Evolutionary conservation across 2,888 invertebrate genomes (phyloP).

Genomic region (Parascotia fuliginaria): DNA sequence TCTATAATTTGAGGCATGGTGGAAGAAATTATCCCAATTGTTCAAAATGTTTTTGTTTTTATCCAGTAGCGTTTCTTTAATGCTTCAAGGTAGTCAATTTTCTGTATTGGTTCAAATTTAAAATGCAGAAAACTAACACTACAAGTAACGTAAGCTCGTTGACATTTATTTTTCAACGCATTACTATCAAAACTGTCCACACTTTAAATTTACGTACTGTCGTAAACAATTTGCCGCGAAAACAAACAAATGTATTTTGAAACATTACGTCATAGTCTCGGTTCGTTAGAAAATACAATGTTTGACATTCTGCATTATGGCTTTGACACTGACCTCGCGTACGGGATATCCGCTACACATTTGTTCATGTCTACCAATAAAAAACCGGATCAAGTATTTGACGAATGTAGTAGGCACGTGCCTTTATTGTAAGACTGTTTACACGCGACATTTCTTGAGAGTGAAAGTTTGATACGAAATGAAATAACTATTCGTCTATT

Average conservation of each 20-base stretch:
- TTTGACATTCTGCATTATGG: constrained; percentile 20
- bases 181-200: not conserved
- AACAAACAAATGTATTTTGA: not conserved
- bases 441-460: not conserved
- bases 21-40: too few relatives aligned
- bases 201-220: not conserved
- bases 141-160: not conserved
- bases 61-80: too few relatives aligned
- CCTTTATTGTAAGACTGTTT: not conserved
- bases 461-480: constrained; percentile 3
- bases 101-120: too few relatives aligned
- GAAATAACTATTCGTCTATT: not conserved
- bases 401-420: not conserved
- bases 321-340: constrained; percentile 44
- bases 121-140: not conserved
- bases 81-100: too few relatives aligned
- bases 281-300: constrained; percentile 22
- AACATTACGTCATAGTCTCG: constrained; percentile 26
- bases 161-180: constrained; percentile 2
- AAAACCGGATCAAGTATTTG: constrained; percentile 22
- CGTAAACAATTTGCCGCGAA: not conserved
- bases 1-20: too few relatives aligned
- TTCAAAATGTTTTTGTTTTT: too few relatives aligned
- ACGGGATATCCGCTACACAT: constrained; percentile 39
- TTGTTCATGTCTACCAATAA: constrained; percentile 19